phyloP scores from a whole-genome alignment of 2,797 vertebrate genomes.

The Miichthys miiuy region DNA sequence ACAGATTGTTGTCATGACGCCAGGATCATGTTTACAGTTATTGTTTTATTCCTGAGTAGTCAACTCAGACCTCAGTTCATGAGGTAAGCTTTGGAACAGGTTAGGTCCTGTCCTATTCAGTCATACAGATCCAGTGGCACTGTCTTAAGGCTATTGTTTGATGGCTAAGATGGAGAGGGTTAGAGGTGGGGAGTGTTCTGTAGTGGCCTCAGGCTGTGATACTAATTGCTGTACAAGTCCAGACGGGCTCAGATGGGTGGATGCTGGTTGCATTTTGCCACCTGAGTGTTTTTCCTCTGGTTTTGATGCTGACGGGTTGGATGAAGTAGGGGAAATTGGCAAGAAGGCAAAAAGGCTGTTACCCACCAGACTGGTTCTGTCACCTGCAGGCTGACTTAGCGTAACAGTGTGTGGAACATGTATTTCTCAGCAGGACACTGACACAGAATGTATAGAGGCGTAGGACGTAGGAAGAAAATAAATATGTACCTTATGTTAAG shows the following conservation, averaged over 20 bases:
- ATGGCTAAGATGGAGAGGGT: constrained; percentile 50
- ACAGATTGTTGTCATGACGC: constrained; percentile 69
- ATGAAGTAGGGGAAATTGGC: constrained; percentile 60
- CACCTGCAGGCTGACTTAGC: constrained; percentile 58
- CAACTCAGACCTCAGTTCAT: constrained; percentile 36
- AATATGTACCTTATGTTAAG: not conserved
- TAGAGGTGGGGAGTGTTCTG: constrained; percentile 50
- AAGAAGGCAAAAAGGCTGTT: constrained; percentile 71
- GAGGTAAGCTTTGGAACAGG: constrained; percentile 70
- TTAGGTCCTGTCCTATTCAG: constrained; percentile 73
- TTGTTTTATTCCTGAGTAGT: constrained; percentile 42
- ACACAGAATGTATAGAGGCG: constrained; percentile 1
- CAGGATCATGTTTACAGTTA: constrained; percentile 53
- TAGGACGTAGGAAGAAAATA: not conserved
- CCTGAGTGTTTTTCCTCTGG: constrained; percentile 50
- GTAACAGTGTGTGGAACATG: constrained; percentile 31
- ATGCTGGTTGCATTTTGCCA: constrained; percentile 60
- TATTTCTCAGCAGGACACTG: constrained; percentile 16
- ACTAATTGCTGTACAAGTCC: constrained; percentile 77
- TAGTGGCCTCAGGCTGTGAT: constrained; percentile 53
- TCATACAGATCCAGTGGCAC: constrained; percentile 51
- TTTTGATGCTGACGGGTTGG: constrained; percentile 54
- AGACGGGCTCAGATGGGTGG: constrained; percentile 73
- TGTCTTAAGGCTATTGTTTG: constrained; percentile 70
- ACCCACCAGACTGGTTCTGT: constrained; percentile 81